Base-by-base conservation (phyloP, 2,888 invertebrate species). In the Tetranychus piercei region DNA sequence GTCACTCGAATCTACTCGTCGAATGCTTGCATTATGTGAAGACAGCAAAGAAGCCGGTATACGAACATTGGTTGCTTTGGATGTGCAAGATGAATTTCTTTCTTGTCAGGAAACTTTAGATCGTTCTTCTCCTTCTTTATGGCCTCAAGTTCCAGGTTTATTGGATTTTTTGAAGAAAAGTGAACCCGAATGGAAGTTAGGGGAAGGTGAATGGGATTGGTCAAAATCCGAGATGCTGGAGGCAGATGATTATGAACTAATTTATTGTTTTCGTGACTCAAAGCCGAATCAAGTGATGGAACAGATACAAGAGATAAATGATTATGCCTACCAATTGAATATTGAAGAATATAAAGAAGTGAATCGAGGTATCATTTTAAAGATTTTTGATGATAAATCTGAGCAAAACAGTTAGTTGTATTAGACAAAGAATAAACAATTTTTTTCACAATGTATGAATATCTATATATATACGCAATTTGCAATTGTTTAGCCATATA, bases 41-140 rank as follows among this genome's bases (percentile, higher is more conserved):
- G 89, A 96, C 95, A 94, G 95, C 89, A 96, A 96, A 91, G 96
- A 96, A 89, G 95, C 94, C 86, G 96, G 96, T 86, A 96, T 96
- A 88, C 92, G 94, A 85, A 96, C 96, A 87, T 90, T 96, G 89
- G 96, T 96, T 87, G 94, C 95, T 87, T 90, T 96, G 88, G 96
- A 96, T 87, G 96, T 96, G 89, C 96, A 55, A 55, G 55, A 55
- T 9, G 55, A 55, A 55, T 15, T 55, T 6, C 15, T 55, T 15
- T 55, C 55, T 15, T 55, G 55, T 7, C 55, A 55, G 15, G 55
- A 55, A 15, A 55, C 55, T 55, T 15, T 55, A 6, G 55, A 55
- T 6, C 55, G 55, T 55, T 55, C 55, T 55, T 55, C 55, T 15
- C 55, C 55, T 55, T 6, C 55, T 55, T 2, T 55, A 55, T 55